These are phyloP conservation scores for Oscheius myriophilus DNA, from an alignment of 2,888 invertebrate genomes.

Conservation along the genomic window DNA sequence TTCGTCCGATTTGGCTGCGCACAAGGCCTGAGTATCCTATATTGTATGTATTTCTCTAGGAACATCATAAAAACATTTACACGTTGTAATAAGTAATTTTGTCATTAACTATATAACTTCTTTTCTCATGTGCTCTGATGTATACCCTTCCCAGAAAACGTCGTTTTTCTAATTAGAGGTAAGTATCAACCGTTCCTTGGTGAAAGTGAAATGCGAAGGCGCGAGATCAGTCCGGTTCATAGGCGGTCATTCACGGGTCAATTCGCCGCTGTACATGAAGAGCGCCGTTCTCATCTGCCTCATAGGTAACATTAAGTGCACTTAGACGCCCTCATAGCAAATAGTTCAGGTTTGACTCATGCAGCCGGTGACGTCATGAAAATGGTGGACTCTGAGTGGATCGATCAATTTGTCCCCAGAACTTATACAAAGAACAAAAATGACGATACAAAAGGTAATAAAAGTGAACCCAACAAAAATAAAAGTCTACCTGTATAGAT, in stretches of 20 bases:
- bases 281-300: not conserved
- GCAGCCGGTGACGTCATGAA: constrained; percentile 49
- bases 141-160: too few species aligned
- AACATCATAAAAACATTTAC: too few species aligned
- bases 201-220: constrained; percentile 15
- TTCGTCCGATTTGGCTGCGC: too few species aligned
- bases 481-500: not conserved
- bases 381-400: constrained; percentile 60
- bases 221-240: constrained; percentile 7
- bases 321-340: not conserved
- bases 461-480: not conserved
- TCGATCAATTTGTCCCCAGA: constrained; percentile 57
- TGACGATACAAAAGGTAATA: not conserved
- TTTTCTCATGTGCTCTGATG: not conserved
- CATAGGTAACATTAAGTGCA: not conserved
- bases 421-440: constrained; percentile 40
- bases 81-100: too few species aligned
- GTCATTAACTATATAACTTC: not conserved
- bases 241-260: not conserved
- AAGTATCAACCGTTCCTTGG: not conserved
- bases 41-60: too few species aligned
- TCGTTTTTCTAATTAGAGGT: not conserved
- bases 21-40: too few species aligned
- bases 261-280: not conserved
- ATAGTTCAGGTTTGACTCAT: not conserved